Evolutionary conservation across 2,113 vertebrate species (phyloP).

Genomic region (Cheirogaleus medius): DNA sequence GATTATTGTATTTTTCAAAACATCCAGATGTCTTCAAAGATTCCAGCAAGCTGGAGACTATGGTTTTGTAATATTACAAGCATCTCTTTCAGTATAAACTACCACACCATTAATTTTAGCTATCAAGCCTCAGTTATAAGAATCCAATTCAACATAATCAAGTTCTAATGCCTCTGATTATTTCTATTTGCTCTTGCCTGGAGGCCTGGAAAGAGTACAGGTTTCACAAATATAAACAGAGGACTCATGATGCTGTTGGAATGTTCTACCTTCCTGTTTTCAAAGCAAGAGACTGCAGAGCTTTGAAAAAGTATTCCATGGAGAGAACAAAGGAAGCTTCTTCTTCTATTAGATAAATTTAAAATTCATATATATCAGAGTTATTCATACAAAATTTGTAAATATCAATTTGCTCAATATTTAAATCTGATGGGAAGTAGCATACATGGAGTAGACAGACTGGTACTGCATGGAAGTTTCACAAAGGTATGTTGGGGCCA

Average conservation of each 20-base stretch:
- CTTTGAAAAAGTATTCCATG: slow-evolving; percentile 2
- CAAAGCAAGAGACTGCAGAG: slow-evolving; percentile 15
- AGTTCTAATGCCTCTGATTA: slow-evolving; percentile 67
- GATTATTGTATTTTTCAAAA: slow-evolving; percentile 36
- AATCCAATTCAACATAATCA: slow-evolving; percentile 66
- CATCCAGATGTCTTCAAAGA: slow-evolving; percentile 20
- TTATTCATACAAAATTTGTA: not conserved
- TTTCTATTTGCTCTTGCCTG: slow-evolving; percentile 65
- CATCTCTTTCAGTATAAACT: slow-evolving; percentile 48
- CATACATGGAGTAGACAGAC: not conserved
- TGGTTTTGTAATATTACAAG: not conserved
- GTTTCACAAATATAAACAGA: slow-evolving; percentile 56
- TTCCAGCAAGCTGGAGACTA: not conserved
- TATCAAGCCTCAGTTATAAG: slow-evolving; percentile 41
- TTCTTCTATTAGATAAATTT: not conserved
- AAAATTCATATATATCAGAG: not conserved
- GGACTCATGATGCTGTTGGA: slow-evolving; percentile 41
- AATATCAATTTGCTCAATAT: not conserved
- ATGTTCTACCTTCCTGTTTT: slow-evolving; percentile 67
- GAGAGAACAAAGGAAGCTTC: slow-evolving; percentile 41
- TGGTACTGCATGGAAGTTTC: not conserved
- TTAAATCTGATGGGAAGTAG: not conserved
- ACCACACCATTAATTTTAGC: slow-evolving; percentile 40
- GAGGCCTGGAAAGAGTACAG: slow-evolving; percentile 60
- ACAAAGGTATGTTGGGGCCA: not conserved